Conservation (phyloP, 2,113 vertebrate species). For the Siniperca knerii region DNA sequence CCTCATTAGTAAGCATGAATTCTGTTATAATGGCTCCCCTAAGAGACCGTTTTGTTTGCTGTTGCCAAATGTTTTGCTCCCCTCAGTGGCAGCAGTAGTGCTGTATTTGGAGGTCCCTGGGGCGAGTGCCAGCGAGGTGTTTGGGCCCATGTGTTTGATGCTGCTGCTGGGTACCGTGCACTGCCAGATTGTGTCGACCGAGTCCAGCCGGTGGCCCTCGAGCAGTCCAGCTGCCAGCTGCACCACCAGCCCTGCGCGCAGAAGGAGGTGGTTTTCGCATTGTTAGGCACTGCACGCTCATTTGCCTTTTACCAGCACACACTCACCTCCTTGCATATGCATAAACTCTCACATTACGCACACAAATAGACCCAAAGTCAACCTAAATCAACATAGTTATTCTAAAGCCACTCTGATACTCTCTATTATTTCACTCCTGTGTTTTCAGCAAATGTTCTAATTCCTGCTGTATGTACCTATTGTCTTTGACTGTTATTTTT, state of each 20-base stretch:
- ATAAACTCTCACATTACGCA: slow-evolving; percentile 22
- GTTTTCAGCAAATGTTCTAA: background rate
- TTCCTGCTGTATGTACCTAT: background rate
- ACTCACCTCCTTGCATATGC: slow-evolving; percentile 28
- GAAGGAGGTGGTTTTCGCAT: slow-evolving; percentile 87
- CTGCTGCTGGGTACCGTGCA: slow-evolving; percentile 97
- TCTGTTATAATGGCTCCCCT: slow-evolving; percentile 55
- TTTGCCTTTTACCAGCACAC: slow-evolving; percentile 34
- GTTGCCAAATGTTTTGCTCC: slow-evolving; percentile 66
- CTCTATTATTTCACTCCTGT: background rate
- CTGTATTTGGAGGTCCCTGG: slow-evolving; percentile 90
- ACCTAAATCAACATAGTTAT: background rate
- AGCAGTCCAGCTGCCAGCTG: slow-evolving; percentile 74
- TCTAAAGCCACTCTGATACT: background rate
- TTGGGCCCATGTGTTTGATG: slow-evolving; percentile 96
- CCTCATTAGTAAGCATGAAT: slow-evolving; percentile 65
- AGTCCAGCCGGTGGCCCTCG: slow-evolving; percentile 83
- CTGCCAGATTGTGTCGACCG: slow-evolving; percentile 98
- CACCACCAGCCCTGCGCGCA: slow-evolving; percentile 85
- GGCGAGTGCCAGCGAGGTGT: slow-evolving; percentile 90
- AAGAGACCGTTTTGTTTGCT: slow-evolving; percentile 56
- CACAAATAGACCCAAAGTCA: background rate
- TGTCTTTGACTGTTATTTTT: slow-evolving; percentile 1
- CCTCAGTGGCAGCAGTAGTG: slow-evolving; percentile 88
- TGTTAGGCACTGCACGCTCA: slow-evolving; percentile 48